Base-by-base conservation (phyloP, 1,140 invertebrate genomes). In the Lasioglossum albipes region DNA sequence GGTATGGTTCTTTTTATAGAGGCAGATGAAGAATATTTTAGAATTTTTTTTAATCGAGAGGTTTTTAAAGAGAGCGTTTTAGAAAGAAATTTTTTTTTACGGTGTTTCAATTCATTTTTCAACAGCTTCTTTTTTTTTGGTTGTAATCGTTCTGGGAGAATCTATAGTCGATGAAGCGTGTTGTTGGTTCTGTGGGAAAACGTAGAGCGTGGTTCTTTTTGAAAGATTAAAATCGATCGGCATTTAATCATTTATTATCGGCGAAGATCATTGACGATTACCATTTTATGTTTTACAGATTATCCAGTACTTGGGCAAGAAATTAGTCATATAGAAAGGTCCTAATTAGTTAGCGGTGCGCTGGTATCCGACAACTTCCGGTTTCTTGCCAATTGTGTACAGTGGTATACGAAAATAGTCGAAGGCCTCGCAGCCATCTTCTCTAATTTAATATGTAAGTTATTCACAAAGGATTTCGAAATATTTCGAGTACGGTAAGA, bases 1-100 rank as follows among this genome's bases (percentile, higher is more conserved):
- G 88, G 89, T 86, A 88, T 84, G 89, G 82, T 88, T 88, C 87
- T 89, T 90, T 83, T 65, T 41, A 36, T 65, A 65, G 54, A n/a
- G 54, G 54, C 20, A n/a, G 54, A 57, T 57, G 18, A 20, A 57
- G 20, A 57, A n/a, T 57, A 57, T 57, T n/a, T n/a, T 57, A 16
- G 5, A 0, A 36, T 5, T 36, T n/a, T 57, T 57, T 57, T 20
- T 7, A 57, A 20, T n/a, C 54, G 3, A 18, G 54, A n/a, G 54
- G 54, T 57, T 57, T 57, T 57, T 7, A 4, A 57, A 57, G 5
- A n/a, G 54, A 2, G 36, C 36, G 36, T 36, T 36, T 36, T 36
- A 36, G 36, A 36, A 57, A 57, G 4, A 20, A 57, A 52, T 16
- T 52, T 52, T 52, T 52, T 49, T 49, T 4, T 52, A 18, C 27